Evolutionary conservation across 2,797 vertebrate species (phyloP).

Genomic region (Amblyraja radiata): DNA sequence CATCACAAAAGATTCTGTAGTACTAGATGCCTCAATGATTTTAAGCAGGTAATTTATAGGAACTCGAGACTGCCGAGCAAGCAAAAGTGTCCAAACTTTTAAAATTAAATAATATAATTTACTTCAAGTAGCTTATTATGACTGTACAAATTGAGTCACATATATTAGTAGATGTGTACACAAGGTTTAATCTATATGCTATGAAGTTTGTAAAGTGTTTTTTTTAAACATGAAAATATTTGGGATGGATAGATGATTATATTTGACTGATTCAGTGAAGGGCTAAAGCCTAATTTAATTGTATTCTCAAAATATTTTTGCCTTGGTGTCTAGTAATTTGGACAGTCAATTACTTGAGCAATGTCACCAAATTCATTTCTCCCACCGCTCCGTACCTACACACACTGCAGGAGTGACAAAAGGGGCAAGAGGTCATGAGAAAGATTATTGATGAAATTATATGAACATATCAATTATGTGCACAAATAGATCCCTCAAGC

Average conservation of each 20-base stretch:
- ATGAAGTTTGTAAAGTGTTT: background rate
- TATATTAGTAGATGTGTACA: background rate
- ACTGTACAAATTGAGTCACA: background rate
- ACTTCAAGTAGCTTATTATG: conserved; percentile 2
- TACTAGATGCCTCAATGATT: conserved; percentile 91
- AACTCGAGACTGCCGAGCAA: background rate
- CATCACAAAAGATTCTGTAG: conserved; percentile 98
- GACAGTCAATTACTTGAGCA: too few relatives aligned
- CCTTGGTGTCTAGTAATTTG: too few relatives aligned
- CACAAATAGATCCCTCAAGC: too few relatives aligned
- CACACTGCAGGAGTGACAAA: too few relatives aligned
- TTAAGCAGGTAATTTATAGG: conserved; percentile 79
- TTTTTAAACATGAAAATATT: background rate
- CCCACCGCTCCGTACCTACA: too few relatives aligned
- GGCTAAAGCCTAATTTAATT: background rate
- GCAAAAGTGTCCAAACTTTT: background rate
- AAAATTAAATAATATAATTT: background rate
- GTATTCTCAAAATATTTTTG: too few relatives aligned
- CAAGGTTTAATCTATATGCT: background rate
- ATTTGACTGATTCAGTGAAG: background rate
- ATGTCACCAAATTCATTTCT: too few relatives aligned
- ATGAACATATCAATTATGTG: too few relatives aligned
- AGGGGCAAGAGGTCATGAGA: too few relatives aligned
- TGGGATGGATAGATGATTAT: background rate
- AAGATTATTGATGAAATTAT: background rate